Percentiles rank a stretch among this genome's conserved stretches.
These are phyloP conservation scores for Drosophila asahinai DNA, from an alignment of 1,140 invertebrate species.

Conservation along the genomic window DNA sequence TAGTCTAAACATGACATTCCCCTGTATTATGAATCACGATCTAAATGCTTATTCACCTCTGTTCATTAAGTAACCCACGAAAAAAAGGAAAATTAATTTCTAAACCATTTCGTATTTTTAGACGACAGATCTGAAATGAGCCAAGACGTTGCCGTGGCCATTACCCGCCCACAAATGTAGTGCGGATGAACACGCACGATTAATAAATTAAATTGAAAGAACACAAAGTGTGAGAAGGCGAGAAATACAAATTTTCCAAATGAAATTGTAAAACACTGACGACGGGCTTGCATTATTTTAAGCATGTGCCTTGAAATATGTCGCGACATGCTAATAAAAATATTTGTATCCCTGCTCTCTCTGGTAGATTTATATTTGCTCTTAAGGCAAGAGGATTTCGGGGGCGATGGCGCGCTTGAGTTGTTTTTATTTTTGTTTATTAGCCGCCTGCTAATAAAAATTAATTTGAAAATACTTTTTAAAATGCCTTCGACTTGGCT, in stretches of 20 bases:
- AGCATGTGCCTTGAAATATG: conserved; percentile 71
- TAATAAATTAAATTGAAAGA: conserved; percentile 83
- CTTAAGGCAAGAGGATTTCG: conserved; percentile 23
- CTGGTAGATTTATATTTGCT: conserved; percentile 65
- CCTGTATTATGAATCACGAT: conserved; percentile 14
- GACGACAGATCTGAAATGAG: conserved; percentile 58
- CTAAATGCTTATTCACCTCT: conserved; percentile 25
- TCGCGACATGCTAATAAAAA: conserved; percentile 82
- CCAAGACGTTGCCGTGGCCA: conserved; percentile 37
- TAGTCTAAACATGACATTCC: neutral
- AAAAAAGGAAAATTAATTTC: conserved; percentile 20
- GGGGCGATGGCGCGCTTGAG: conserved; percentile 12
- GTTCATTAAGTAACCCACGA: conserved; percentile 61
- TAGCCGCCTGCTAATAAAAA: conserved; percentile 77
- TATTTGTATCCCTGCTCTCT: conserved; percentile 37
- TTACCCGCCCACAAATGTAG: conserved; percentile 70
- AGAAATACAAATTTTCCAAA: conserved; percentile 45
- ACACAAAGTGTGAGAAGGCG: conserved; percentile 58
- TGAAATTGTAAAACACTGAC: conserved; percentile 69
- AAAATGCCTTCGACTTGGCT: conserved; percentile 45
- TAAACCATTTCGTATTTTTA: conserved; percentile 39
- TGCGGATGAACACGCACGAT: conserved; percentile 72
- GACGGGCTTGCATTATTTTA: conserved; percentile 61
- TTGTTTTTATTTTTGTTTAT: conserved; percentile 75
- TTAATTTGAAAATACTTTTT: conserved; percentile 84